Base-by-base conservation (phyloP, 2,888 invertebrate genomes). In the Limnephilus marmoratus region DNA sequence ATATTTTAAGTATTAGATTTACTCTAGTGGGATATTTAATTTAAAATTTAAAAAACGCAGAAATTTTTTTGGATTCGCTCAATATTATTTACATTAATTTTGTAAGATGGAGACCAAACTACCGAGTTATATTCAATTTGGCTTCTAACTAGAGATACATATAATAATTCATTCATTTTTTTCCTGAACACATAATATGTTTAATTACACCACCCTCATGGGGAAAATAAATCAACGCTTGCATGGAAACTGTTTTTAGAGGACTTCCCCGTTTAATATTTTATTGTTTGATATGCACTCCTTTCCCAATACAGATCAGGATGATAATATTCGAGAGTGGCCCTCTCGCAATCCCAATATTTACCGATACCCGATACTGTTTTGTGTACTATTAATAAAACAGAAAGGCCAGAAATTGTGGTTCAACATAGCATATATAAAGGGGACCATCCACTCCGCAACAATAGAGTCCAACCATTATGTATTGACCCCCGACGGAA, bases 371-470 rank as follows among this genome's bases (percentile, higher is more conserved):
- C 86, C 86, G 45, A 86, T 86, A 86, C 86, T 86, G 86, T 45
- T 86, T 86, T 86, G 86, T 86, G 86, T 45, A 86, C 45, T 86
- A 86, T 86, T 86, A 86, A 86, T 86, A 86, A 41, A 86, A 88
- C 68, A 31, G 88, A 88, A 68, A 53, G 37, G 31, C 31, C 68
- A 31, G 68, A 29, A 88, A n/a, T 68, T 49, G 88, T 68, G 88
- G 88, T 68, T 68, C 88, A 53, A 31, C 68, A n/a, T 7, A 34
- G 31, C 88, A 34, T 37, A 87, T 49, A 49, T 87, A 88, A 49
- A 31, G 53, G 88, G 88, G 88, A 68, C 53, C 15, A 29, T 88
- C 68, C 13, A 45, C 87, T 88, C 68, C 68, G 68, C 68, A 24
- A 68, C 68, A 68, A 68, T 68, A 24, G 24, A 68, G 68, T 24